phyloP scores from a whole-genome alignment of 2,888 invertebrate species.

The Eupithecia subumbrata region DNA sequence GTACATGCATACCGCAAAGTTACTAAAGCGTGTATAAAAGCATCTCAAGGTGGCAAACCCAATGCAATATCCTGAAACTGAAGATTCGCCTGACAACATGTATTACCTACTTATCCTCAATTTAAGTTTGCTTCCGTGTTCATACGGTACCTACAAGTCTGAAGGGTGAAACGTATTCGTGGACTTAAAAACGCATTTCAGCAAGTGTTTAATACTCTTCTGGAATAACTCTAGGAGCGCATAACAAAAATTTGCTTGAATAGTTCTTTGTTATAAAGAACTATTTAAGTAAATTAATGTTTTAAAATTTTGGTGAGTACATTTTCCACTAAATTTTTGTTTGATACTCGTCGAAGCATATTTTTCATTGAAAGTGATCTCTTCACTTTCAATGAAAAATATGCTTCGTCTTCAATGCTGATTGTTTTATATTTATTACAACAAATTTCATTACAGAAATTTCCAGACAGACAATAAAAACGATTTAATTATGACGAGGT shows the following conservation, averaged over 20 bases:
- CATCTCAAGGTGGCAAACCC: constrained; percentile 28
- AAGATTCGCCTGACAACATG: constrained; percentile 6
- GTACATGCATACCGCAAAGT: constrained; percentile 32
- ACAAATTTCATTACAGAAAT: neutral
- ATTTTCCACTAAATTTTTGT: no score
- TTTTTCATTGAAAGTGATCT: no score
- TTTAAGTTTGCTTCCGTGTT: constrained; percentile 5
- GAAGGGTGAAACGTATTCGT: neutral
- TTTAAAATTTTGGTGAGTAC: no score
- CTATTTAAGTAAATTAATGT: no score
- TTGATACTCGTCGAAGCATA: no score
- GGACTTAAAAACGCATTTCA: neutral
- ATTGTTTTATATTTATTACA: neutral
- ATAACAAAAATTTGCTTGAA: no score
- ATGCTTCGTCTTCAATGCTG: neutral
- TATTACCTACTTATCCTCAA: neutral
- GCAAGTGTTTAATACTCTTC: neutral
- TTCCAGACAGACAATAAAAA: neutral
- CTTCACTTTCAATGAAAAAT: no score
- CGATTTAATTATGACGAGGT: constrained; percentile 7
- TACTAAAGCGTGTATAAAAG: constrained; percentile 18
- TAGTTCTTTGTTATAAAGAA: no score
- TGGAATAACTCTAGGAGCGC: no score
- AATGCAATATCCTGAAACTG: constrained; percentile 30
- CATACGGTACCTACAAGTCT: neutral